phyloP scores from a whole-genome alignment of 1,140 invertebrate species.

The Schlechtendalia chinensis region DNA sequence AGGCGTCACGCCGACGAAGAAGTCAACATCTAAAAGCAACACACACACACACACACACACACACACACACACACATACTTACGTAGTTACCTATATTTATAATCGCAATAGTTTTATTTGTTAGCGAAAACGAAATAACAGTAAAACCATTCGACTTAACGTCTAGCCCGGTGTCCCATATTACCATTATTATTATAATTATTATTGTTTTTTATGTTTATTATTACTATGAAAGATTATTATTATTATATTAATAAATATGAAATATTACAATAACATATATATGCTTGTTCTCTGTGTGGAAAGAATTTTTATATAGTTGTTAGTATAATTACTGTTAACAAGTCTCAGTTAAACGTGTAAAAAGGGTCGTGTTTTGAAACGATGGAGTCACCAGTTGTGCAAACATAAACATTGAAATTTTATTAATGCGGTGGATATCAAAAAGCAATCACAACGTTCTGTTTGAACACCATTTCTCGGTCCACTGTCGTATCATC shows the following conservation, averaged over 20 bases:
- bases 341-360: too few relatives aligned
- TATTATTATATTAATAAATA: not conserved
- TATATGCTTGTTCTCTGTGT: too few relatives aligned
- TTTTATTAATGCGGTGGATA: too few relatives aligned
- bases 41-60: not conserved
- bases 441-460: too few relatives aligned
- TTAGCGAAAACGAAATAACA: not conserved
- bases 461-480: too few relatives aligned
- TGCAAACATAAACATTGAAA: too few relatives aligned
- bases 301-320: too few relatives aligned
- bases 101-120: not conserved
- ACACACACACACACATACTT: not conserved
- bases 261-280: not conserved
- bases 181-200: not conserved
- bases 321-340: too few relatives aligned
- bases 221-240: not conserved
- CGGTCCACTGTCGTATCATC: too few relatives aligned
- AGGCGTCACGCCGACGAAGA: slow-evolving; percentile 16
- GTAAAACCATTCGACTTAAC: not conserved
- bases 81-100: not conserved
- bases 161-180: too few relatives aligned
- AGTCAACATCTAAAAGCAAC: slow-evolving; percentile 20
- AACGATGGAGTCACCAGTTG: too few relatives aligned
- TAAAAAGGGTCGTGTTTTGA: too few relatives aligned
- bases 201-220: not conserved